Percentiles rank a stretch among this genome's conserved stretches.
These are phyloP conservation scores for Cynopterus brachyotis DNA, from an alignment of 2,113 vertebrate genomes.

Conservation along the genomic window DNA sequence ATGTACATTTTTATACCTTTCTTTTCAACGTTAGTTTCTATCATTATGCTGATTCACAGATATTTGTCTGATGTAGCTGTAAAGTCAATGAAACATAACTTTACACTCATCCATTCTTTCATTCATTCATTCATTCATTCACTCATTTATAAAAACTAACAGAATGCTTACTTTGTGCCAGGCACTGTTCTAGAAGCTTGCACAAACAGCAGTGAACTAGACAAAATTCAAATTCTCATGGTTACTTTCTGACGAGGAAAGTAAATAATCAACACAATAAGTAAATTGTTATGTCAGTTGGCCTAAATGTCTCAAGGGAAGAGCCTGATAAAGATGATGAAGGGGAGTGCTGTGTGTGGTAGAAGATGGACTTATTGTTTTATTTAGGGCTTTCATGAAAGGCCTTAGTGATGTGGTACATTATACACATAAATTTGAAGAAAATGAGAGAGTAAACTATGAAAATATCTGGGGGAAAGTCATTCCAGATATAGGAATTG, in stretches of 20 bases:
- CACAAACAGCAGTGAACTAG: background rate
- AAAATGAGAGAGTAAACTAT: background rate
- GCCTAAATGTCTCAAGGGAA: background rate
- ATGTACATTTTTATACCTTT: background rate
- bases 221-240: background rate
- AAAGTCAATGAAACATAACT: background rate
- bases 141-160: background rate
- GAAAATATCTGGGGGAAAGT: background rate
- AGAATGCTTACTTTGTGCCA: background rate
- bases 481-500: background rate
- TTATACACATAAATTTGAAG: background rate
- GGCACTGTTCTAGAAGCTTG: background rate
- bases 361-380: background rate
- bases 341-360: background rate
- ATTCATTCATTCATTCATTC: background rate
- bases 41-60: background rate
- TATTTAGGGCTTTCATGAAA: background rate
- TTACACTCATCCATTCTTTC: background rate
- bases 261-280: background rate
- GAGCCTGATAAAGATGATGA: background rate
- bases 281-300: background rate
- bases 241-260: background rate
- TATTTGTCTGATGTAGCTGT: background rate
- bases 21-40: background rate
- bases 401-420: background rate